A percentile compares a stretch with the other conserved stretches of the same genome.
phyloP scores from a whole-genome alignment of 2,797 vertebrate species.

The Anguilla obscura region DNA sequence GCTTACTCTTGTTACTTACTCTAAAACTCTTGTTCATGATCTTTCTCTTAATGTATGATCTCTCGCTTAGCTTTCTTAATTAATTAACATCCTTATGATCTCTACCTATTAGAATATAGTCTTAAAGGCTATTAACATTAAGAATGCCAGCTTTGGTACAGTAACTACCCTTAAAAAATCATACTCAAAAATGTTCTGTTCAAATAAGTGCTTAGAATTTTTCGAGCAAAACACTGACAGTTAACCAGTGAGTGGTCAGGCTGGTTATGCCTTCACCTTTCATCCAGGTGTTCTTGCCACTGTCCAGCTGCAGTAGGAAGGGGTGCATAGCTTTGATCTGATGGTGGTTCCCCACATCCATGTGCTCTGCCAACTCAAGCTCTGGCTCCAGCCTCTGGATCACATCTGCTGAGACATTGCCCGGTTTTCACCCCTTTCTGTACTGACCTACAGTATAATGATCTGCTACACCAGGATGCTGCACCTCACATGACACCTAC shows the following conservation, averaged over 20 bases:
- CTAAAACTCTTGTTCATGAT: too few species aligned
- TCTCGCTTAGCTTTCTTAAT: too few species aligned
- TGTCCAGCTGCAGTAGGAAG: neutral
- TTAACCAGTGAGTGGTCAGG: neutral
- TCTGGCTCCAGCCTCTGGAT: slow-evolving; percentile 16
- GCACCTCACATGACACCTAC: neutral
- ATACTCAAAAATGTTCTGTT: too few species aligned
- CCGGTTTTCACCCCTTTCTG: neutral
- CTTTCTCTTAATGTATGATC: too few species aligned
- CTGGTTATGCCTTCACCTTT: neutral
- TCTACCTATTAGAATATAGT: too few species aligned
- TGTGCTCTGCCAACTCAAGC: neutral
- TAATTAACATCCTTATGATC: too few species aligned
- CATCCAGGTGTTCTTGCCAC: neutral
- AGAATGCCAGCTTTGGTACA: too few species aligned
- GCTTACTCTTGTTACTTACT: neutral
- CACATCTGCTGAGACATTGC: slow-evolving; percentile 12
- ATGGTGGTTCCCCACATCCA: neutral
- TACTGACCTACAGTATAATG: neutral
- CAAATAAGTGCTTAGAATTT: neutral
- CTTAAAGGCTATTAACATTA: too few species aligned
- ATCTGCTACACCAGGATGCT: neutral
- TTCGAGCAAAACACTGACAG: neutral
- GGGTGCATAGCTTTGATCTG: neutral
- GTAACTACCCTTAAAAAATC: too few species aligned